These are phyloP conservation scores for Brachirus orientalis DNA, from an alignment of 2,113 vertebrate genomes.

Conservation along the genomic window DNA sequence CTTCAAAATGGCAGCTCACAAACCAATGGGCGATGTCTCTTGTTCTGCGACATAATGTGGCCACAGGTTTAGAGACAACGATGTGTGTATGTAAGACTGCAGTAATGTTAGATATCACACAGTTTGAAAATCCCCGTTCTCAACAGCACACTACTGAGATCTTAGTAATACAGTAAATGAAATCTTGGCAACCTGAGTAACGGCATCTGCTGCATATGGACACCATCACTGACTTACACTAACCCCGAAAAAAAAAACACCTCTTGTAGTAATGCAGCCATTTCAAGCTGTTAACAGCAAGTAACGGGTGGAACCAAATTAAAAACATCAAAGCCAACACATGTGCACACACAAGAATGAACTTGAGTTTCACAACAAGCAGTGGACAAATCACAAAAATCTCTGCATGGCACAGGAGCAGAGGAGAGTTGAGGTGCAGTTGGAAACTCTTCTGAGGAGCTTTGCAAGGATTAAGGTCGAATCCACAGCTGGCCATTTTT, in stretches of 20 bases:
- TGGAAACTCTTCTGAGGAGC: conserved; percentile 68
- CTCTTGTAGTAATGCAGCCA: conserved; percentile 36
- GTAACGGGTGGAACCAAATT: conserved; percentile 42
- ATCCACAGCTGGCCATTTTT: conserved; percentile 47
- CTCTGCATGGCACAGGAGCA: conserved; percentile 29
- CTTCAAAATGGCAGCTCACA: no score
- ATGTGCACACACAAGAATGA: no score
- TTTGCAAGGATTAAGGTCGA: conserved; percentile 45
- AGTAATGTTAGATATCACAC: no score
- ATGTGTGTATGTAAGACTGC: no score
- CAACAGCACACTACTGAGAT: no score
- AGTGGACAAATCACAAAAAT: conserved; percentile 26
- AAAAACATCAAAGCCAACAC: conserved; percentile 64
- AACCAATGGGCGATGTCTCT: no score
- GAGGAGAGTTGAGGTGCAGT: conserved; percentile 46
- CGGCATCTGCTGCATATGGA: conserved; percentile 51
- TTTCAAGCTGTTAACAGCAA: conserved; percentile 63
- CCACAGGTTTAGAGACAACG: no score
- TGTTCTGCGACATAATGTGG: no score
- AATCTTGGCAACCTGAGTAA: neutral
- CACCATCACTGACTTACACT: conserved; percentile 27
- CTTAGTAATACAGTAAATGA: neutral
- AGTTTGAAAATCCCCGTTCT: no score
- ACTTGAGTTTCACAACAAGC: conserved; percentile 37
- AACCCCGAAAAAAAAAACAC: conserved; percentile 43